Conservation (phyloP, 1,140 invertebrate species). For the Arctopsyche grandis region DNA sequence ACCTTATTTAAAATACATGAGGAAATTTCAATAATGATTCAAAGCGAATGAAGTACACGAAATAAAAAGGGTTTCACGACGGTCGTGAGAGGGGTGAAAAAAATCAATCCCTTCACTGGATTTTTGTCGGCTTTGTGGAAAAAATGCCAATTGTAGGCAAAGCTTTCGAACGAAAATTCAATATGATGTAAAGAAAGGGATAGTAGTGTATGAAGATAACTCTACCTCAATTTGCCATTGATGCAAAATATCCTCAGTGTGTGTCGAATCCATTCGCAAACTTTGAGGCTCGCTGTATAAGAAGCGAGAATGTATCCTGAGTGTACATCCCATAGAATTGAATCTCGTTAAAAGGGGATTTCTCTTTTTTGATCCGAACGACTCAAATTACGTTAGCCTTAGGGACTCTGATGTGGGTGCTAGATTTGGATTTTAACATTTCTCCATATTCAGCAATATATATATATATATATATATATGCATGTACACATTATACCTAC, state of each 20-base stretch:
- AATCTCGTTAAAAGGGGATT: slow-evolving; percentile 17
- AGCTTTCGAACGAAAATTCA: slow-evolving; percentile 4
- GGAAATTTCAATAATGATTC: too few species aligned
- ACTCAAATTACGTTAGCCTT: slow-evolving; percentile 7
- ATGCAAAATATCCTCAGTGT: background rate
- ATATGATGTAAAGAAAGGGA: slow-evolving; percentile 24
- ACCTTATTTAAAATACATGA: too few species aligned
- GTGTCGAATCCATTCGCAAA: background rate
- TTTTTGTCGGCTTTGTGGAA: slow-evolving; percentile 7
- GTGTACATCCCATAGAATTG: too few species aligned
- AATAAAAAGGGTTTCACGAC: too few species aligned
- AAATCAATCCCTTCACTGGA: slow-evolving; percentile 1
- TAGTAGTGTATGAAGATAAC: slow-evolving; percentile 15
- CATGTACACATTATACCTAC: too few species aligned
- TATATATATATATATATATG: too few species aligned
- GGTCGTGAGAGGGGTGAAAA: background rate
- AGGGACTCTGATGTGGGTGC: background rate
- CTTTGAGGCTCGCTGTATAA: background rate
- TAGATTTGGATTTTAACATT: too few species aligned
- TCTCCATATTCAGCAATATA: too few species aligned
- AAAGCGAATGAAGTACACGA: too few species aligned
- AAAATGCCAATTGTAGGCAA: slow-evolving; percentile 7
- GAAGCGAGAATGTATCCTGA: background rate
- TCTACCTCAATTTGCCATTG: slow-evolving; percentile 18
- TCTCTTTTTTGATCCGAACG: slow-evolving; percentile 9